Evolutionary conservation across 2,888 invertebrate species (phyloP).

Genomic region (Megaustenia siamemsis): DNA sequence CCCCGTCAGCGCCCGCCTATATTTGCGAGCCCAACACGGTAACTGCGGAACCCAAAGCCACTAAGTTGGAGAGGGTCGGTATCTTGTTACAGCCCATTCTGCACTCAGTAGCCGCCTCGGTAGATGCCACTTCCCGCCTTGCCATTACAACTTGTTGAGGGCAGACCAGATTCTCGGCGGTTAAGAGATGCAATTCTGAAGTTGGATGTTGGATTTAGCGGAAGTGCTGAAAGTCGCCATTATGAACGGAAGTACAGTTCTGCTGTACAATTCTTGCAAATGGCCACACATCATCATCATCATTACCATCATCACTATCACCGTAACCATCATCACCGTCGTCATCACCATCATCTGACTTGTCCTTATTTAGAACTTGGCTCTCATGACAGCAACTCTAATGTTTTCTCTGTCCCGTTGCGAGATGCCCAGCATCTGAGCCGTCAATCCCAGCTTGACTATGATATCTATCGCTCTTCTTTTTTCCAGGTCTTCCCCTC

Average conservation of each 20-base stretch:
- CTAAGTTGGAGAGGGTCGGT: constrained; percentile 17
- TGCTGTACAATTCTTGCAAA: no score
- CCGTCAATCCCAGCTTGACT: no score
- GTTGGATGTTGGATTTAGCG: background rate
- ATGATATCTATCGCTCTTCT: no score
- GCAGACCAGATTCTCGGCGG: background rate
- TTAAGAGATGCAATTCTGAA: background rate
- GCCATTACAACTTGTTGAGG: background rate
- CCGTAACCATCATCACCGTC: no score
- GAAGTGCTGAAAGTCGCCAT: constrained; percentile 11
- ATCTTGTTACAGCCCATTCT: constrained; percentile 18
- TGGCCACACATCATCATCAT: no score
- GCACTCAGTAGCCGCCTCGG: background rate
- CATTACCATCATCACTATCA: no score
- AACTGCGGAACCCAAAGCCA: background rate
- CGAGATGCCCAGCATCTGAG: no score
- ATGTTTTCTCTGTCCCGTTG: no score
- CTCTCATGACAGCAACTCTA: no score
- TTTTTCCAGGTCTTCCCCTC: no score
- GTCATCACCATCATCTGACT: no score
- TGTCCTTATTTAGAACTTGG: no score
- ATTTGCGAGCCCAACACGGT: constrained; percentile 41
- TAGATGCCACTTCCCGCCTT: background rate
- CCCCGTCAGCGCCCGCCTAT: constrained; percentile 48
- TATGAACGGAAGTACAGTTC: background rate